These are phyloP conservation scores for Porites divaricata DNA, from an alignment of 92 coral and sea anemone species.

Conservation along the genomic window DNA sequence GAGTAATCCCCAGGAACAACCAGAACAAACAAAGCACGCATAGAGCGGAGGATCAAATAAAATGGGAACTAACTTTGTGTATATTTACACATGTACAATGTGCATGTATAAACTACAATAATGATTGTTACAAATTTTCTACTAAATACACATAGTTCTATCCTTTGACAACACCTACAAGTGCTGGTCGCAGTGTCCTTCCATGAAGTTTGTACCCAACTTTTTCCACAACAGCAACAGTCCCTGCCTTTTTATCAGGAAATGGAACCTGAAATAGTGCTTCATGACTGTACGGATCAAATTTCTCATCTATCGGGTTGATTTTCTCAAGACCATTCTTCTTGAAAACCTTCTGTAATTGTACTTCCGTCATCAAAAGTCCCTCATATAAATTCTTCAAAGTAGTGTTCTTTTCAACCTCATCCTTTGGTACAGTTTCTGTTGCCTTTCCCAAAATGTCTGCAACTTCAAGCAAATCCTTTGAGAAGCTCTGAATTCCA, in stretches of 20 bases:
- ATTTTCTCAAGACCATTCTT: conserved; percentile 95
- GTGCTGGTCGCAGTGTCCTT: conserved; percentile 95
- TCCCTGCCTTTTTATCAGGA: conserved; percentile 94
- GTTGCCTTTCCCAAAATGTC: conserved; percentile 97
- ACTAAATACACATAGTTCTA: background rate
- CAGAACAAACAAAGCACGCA: too few species aligned
- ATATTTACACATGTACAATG: too few species aligned
- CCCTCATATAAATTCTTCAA: conserved; percentile 94
- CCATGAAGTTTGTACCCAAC: conserved; percentile 95
- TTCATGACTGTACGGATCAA: conserved; percentile 95
- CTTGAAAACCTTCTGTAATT: conserved; percentile 86
- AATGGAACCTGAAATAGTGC: conserved; percentile 90
- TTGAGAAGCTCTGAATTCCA: conserved; percentile 96
- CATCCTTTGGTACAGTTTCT: conserved; percentile 86
- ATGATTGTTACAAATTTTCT: background rate
- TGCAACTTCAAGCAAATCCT: conserved; percentile 96
- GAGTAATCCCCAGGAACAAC: too few species aligned
- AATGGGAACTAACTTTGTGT: too few species aligned
- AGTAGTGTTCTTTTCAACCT: conserved; percentile 68
- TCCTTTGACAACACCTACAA: conserved; percentile 93
- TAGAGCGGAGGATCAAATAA: too few species aligned
- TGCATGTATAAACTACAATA: background rate
- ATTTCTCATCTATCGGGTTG: conserved; percentile 89
- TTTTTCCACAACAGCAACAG: conserved; percentile 89
- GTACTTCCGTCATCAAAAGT: conserved; percentile 91